Base-by-base conservation (phyloP, 1,140 invertebrate genomes). In the Drosophila truncata region DNA sequence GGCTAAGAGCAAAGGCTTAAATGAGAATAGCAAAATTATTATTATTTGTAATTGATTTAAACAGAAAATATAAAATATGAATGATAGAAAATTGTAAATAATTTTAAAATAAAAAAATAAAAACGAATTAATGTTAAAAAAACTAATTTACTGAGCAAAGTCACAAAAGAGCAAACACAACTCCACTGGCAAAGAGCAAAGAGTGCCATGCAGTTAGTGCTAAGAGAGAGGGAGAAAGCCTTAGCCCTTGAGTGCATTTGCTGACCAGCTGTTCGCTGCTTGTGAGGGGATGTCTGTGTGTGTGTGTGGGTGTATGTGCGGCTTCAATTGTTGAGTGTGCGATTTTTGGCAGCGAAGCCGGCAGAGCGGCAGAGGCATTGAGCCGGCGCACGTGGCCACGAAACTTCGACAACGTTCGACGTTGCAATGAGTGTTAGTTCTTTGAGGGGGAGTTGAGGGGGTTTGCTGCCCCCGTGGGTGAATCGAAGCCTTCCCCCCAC, bases 341-440 rank as follows among this genome's bases (percentile, higher is more conserved):
- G 63, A 63, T 66, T 66, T 65, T 66, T 66, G 63, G 63, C 63
- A 46, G 66, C 66, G 49, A 50, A 50, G 49, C 49, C 49, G 61
- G 33, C 46, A 29, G 31, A 29, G 31, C 50, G 39, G 41, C 27
- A 55, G 41, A 44, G 69, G 57, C 49, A 60, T 59, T 75, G 59
- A 63, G 65, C 42, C 58, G 82, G 82, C 82, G 82, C 82, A 85
- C 82, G 82, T 85, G 82, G 82, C 82, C 63, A 63, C 71, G 57
- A 75, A 78, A 71, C 66, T 72, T 72, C 69, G 80, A 83, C 80
- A 82, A 60, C 80, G 77, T 77, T 52, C 58, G 55, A 74, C 70
- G 66, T 70, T 79, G 75, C 61, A 58, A 66, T 72, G 70, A 57
- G 54, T 73, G 70, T 67, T 67, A 33, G 35, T 44, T 31, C 8